Base-by-base conservation (phyloP, 2,113 vertebrate genomes). In the Climacteris rufus region DNA sequence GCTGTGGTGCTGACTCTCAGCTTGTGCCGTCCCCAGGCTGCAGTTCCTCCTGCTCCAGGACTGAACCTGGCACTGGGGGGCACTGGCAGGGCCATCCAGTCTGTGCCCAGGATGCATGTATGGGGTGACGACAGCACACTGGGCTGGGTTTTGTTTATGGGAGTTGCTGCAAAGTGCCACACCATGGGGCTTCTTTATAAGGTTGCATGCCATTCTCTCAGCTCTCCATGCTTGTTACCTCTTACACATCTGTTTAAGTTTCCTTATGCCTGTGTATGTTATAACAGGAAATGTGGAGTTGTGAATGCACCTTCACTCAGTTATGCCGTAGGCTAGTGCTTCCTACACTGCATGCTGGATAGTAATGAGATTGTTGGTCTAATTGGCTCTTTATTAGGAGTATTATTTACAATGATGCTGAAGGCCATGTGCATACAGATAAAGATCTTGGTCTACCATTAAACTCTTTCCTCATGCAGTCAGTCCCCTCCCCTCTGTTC, bases 351-450 rank as follows among this genome's bases (percentile, higher is more conserved):
- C 47, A 74, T 66, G 83, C 45, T 86, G 76, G 83, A 59, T 90
- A 66, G 63, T 86, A 95, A 94, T 78, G 64, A 90, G 86, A 89
- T 71, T 94, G 86, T 47, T 86, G 70, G 52, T 79, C 68, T 95
- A 93, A 96, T 75, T 92, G 83, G 64, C 83, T 95, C 94, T 95
- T 96, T 93, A 95, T 97, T 95, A 92, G 71, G 64, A 75, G 52
- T 78, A 94, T 94, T 96, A 96, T 96, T 96, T 96, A 96, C 93
- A 96, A 35, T 47, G 54, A 74, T 18, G 64, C 93, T 91, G 83
- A 93, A 86, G 87, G 80, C 86, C 68, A 64, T 23, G 30, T 75
- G 76, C 64, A 50, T 28, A 37, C 72, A 92, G 89, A 74, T 42
- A 69, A 89, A 91, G 49, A 35, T 70, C 47, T 31, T 39, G 9